These are phyloP conservation scores for Hassar affinis DNA, from an alignment of 2,113 vertebrate species.

Conservation along the genomic window DNA sequence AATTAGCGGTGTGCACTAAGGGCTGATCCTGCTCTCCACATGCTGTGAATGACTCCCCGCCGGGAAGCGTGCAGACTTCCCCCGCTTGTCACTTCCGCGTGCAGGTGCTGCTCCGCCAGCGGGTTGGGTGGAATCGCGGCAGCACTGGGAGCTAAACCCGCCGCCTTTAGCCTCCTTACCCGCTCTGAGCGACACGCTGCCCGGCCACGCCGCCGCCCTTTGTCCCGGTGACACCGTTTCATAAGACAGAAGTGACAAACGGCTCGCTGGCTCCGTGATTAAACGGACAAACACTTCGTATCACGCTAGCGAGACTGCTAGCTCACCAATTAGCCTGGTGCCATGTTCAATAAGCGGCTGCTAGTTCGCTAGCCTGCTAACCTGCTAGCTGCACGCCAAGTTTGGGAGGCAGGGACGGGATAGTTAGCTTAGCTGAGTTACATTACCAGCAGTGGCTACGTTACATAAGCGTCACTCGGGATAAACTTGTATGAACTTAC, in stretches of 20 bases:
- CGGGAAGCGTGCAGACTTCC: no score
- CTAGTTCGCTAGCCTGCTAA: constrained; percentile 20
- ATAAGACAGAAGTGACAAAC: neutral
- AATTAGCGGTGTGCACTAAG: no score
- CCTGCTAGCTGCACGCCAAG: neutral
- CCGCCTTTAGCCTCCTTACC: neutral
- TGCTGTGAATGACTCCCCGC: no score
- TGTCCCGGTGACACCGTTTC: no score
- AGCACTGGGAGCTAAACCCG: neutral
- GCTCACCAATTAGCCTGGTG: constrained; percentile 18
- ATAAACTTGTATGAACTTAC: constrained; percentile 24
- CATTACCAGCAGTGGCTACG: neutral
- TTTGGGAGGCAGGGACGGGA: neutral
- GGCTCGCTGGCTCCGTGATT: no score
- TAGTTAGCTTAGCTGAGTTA: neutral
- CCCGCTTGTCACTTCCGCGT: no score
- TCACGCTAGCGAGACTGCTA: neutral
- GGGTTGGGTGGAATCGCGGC: neutral
- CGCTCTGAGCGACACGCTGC: no score
- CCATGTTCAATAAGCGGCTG: neutral
- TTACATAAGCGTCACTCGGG: neutral
- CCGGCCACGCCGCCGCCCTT: no score
- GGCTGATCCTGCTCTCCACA: no score
- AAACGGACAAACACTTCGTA: neutral
- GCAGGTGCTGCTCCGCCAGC: neutral